Evolutionary conservation across 2,888 invertebrate species (phyloP), one percentile per base, ranked within the genome.

Genomic region (Lasiommata megera): DNA sequence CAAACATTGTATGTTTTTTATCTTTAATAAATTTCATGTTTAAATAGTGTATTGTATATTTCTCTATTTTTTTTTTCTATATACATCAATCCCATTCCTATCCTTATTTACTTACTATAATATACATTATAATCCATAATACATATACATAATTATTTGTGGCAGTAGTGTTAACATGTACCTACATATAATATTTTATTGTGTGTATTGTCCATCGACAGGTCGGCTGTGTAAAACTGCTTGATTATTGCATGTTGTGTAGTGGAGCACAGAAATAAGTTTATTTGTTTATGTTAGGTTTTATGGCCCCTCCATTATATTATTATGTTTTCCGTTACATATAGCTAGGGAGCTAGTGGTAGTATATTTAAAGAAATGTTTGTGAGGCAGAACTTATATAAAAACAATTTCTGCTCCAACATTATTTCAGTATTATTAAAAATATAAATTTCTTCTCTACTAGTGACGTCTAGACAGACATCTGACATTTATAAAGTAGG

Each of bases 1-100:
- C 80, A 83, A 79, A 77, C 83, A 86, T 82, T 90, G 89, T 90
- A 90, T 89, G 88, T 88, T 90, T 89, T 87, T 83, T 79, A 85
- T 83, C 86, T 87, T 88, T 86, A 90, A 90, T 89, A 90, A 90
- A 90, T 83, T 90, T 88, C 88, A 88, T 87, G 88, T 88, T 90
- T 88, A 86, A 87, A 89, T 90, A 90, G 77, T 88, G 84, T 90
- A 88, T 88, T 76, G 88, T 89, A 90, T 90, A 89, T 89, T 88
- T 87, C 85, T 84, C 85, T 86, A 84, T 86, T 87, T 79, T 83
- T 84, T 79, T 84, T 85, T 82, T 83, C 80, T 89, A 85, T 88
- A 86, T 82, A 79, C 72, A 76, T 77, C 79, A 76, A 67, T 64
- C 82, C 85, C 79, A 71, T 69, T 82, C 72, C 73, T 82, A 75